phyloP scores from a whole-genome alignment of 2,888 invertebrate genomes.

The Spodoptera picta region DNA sequence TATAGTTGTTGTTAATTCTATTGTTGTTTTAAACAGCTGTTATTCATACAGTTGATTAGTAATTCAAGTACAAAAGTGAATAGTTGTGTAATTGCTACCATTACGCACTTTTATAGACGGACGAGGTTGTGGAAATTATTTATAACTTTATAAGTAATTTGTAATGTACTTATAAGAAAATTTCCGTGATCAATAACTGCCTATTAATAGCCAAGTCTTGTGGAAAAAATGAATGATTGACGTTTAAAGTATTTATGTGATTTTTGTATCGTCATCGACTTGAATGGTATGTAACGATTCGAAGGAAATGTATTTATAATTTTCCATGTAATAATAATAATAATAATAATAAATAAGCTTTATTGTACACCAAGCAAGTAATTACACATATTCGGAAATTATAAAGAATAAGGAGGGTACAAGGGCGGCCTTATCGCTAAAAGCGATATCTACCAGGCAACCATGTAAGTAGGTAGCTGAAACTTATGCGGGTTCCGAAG shows the following conservation, averaged over 20 bases:
- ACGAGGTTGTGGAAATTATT: constrained; percentile 28
- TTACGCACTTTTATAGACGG: constrained; percentile 4
- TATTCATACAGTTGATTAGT: constrained; percentile 15
- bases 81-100: constrained; percentile 18
- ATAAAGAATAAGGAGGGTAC: too few relatives aligned
- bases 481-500: too few relatives aligned
- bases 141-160: constrained; percentile 2
- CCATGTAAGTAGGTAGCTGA: too few relatives aligned
- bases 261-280: not conserved
- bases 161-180: constrained; percentile 19
- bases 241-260: constrained; percentile 1
- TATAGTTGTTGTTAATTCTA: not conserved
- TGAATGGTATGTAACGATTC: too few relatives aligned
- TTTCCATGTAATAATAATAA: too few relatives aligned
- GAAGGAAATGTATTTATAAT: too few relatives aligned
- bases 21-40: not conserved
- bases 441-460: too few relatives aligned
- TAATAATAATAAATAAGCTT: too few relatives aligned
- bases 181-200: constrained; percentile 15
- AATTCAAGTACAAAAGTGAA: constrained; percentile 13
- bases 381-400: too few relatives aligned
- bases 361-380: too few relatives aligned
- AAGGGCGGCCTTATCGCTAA: too few relatives aligned
- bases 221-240: constrained; percentile 20
- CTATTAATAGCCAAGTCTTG: constrained; percentile 1